Conservation (phyloP, 2,797 vertebrate genomes). For the Rhabdomys pumilio region DNA sequence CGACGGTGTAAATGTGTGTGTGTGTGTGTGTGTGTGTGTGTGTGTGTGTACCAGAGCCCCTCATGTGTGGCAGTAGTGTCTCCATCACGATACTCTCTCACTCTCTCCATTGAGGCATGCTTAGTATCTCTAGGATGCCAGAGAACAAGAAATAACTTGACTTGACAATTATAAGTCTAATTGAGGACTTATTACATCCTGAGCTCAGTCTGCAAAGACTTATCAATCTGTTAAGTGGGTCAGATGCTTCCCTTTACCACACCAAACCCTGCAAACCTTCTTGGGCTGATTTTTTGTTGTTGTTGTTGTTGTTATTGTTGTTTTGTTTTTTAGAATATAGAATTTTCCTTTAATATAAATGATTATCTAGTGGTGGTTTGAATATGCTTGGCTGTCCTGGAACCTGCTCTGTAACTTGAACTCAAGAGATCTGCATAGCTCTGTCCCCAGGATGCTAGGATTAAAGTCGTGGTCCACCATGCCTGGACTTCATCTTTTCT, state of each 20-base stretch:
- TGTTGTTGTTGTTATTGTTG: not conserved
- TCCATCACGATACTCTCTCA: not conserved
- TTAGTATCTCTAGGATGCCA: not conserved
- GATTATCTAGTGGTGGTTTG: not conserved
- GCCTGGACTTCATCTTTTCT: too few relatives aligned
- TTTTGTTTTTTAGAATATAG: not conserved
- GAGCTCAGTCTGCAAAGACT: not conserved
- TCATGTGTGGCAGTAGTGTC: not conserved
- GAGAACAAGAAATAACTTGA: not conserved
- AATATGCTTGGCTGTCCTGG: too few relatives aligned
- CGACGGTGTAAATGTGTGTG: too few relatives aligned
- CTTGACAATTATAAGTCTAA: not conserved
- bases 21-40: too few relatives aligned
- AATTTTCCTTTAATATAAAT: not conserved
- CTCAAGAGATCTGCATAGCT: too few relatives aligned
- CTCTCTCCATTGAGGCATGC: not conserved
- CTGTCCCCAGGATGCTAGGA: too few relatives aligned
- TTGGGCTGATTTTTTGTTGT: not conserved
- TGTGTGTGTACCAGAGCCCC: not conserved
- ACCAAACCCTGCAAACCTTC: not conserved
- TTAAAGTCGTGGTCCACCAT: too few relatives aligned
- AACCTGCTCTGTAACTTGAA: too few relatives aligned
- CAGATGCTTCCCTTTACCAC: not conserved
- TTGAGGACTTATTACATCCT: not conserved
- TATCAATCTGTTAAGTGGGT: not conserved